Conservation (phyloP, 2,888 invertebrate species). For the Sarcophaga subvicina region DNA sequence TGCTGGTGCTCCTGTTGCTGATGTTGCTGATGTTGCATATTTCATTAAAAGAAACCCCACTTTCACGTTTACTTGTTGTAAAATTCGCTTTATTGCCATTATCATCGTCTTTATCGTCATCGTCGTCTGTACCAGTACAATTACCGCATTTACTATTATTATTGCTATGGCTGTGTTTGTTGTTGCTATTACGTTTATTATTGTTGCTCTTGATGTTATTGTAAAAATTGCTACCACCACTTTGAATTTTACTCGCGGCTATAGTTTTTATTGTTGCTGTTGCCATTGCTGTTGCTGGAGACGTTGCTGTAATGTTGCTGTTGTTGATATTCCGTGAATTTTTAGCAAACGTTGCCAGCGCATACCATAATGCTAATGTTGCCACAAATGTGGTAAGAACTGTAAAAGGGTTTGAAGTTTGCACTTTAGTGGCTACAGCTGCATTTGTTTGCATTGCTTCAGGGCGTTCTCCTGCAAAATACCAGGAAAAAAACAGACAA, state of each 20-base stretch:
- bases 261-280: slow-evolving; percentile 46
- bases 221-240: slow-evolving; percentile 67
- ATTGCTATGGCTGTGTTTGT: slow-evolving; percentile 17
- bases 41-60: slow-evolving; percentile 18
- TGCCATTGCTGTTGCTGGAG: slow-evolving; percentile 22
- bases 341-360: slow-evolving; percentile 50
- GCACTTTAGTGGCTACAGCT: slow-evolving; percentile 83
- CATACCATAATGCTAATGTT: slow-evolving; percentile 76
- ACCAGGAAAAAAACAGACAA: slow-evolving; percentile 63
- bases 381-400: slow-evolving; percentile 78
- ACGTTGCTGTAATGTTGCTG: slow-evolving; percentile 22
- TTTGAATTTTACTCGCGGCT: slow-evolving; percentile 47
- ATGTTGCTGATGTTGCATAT: slow-evolving; percentile 39
- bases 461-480: slow-evolving; percentile 88
- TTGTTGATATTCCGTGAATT: slow-evolving; percentile 39
- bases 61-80: slow-evolving; percentile 45
- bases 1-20: background rate
- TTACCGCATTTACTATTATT: slow-evolving; percentile 54
- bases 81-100: slow-evolving; percentile 35
- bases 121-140: slow-evolving; percentile 35
- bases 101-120: slow-evolving; percentile 41
- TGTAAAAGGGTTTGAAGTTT: slow-evolving; percentile 72
- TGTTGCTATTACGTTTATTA: slow-evolving; percentile 32
- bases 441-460: slow-evolving; percentile 91
- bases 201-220: slow-evolving; percentile 35